Percentiles rank a stretch among this genome's conserved stretches.
phyloP scores from a whole-genome alignment of 1,140 invertebrate species.

The Drosophila auraria region DNA sequence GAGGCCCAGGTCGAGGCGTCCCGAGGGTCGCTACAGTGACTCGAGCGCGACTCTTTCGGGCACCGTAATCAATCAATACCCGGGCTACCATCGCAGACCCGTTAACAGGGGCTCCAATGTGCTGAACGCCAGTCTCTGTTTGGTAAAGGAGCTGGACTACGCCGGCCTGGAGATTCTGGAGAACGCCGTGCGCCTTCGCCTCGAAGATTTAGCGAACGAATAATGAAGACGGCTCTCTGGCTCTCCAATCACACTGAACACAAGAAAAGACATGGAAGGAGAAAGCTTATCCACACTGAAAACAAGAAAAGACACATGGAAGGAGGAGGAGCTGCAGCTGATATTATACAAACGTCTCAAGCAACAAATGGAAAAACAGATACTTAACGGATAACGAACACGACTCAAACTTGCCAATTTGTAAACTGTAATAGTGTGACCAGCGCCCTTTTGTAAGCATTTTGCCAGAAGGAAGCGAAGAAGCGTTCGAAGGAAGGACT shows the following conservation, averaged over 20 bases:
- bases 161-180: constrained; percentile 96
- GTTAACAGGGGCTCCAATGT: constrained; percentile 92
- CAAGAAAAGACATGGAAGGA: no score
- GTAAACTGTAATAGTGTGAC: constrained; percentile 69
- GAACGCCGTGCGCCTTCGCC: constrained; percentile 94
- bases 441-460: constrained; percentile 62
- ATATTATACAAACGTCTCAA: constrained; percentile 55
- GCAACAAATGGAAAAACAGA: constrained; percentile 38
- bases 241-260: no score
- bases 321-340: constrained; percentile 2
- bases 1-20: constrained; percentile 67
- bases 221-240: constrained; percentile 76
- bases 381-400: constrained; percentile 45
- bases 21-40: constrained; percentile 77
- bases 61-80: constrained; percentile 78
- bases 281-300: constrained; percentile 46
- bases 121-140: constrained; percentile 94
- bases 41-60: constrained; percentile 78
- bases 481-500: background rate
- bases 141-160: constrained; percentile 96
- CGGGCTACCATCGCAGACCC: constrained; percentile 86
- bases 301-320: constrained; percentile 6
- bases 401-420: constrained; percentile 73
- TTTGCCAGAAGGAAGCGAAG: constrained; percentile 27
- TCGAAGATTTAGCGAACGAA: constrained; percentile 91